Base-by-base conservation (phyloP, 2,113 vertebrate genomes). In the Lamprologus sp. region DNA sequence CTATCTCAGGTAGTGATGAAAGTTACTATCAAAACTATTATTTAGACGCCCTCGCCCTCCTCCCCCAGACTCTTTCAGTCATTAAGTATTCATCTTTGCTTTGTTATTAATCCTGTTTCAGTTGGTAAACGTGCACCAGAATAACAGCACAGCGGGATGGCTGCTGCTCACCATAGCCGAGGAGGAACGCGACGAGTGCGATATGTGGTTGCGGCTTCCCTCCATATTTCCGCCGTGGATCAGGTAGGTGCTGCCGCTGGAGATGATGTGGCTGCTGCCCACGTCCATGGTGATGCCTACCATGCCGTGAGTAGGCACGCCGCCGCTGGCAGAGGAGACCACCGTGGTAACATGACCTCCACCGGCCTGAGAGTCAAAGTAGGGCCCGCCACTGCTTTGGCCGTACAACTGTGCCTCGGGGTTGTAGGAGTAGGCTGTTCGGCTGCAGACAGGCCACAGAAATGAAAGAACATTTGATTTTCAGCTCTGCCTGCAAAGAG, bases 251-350 rank as follows among this genome's bases (percentile, higher is more conserved):
- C 98, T 98, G 2, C 98, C 96, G 73, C 98, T 95, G 94, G 98
- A 98, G 95, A 99, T 97, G 88, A 99, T 97, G 95, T 97, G 97
- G 94, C 97, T 98, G 88, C 98, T 97, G 70, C 97, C 97, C 85
- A 98, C 97, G 9, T 99, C 99, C 99, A 99, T 98, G 85, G 98
- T 89, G 88, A 99, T 98, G 95, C 98, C 99, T 96, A 99, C 98
- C 99, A 99, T 99, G 95, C 97, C 90, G 73, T 99, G 99, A 35
- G 98, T 93, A 37, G 97, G 97, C 86, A 98, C 97, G 9, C 97
- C 96, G 3, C 94, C 91, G 3, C 97, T 96, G 55, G 98, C 97
- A 56, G 98, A 98, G 6, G 98, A 98, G 82, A 98, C 96, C 81
- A 98, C 98, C 7, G 98, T 97, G 86, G 98, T 98, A 95, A 98